A percentile compares a stretch with the other conserved stretches of the same genome.
These are phyloP conservation scores for Eupithecia pulchellata DNA, from an alignment of 2,888 invertebrate genomes.

Conservation along the genomic window DNA sequence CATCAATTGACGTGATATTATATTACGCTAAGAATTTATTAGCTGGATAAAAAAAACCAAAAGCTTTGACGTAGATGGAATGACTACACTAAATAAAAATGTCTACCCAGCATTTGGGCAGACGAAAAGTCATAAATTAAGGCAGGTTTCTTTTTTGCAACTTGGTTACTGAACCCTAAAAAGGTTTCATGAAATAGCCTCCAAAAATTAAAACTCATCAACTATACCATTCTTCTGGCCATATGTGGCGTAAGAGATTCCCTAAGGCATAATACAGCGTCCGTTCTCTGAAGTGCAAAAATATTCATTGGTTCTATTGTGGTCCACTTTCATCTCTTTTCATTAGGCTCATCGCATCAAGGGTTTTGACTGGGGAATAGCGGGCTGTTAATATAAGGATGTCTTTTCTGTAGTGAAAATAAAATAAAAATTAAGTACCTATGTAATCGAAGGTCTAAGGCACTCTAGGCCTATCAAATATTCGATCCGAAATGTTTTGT, in stretches of 20 bases:
- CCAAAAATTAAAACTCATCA: slow-evolving; percentile 12
- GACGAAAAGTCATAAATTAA: not conserved
- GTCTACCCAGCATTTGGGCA: not conserved
- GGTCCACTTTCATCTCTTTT: slow-evolving; percentile 44
- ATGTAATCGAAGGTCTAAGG: not conserved
- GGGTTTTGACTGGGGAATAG: slow-evolving; percentile 29
- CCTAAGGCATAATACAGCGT: slow-evolving; percentile 15
- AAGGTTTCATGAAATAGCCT: not conserved
- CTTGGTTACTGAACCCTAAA: not conserved
- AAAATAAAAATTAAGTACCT: not conserved
- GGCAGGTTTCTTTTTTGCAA: not conserved
- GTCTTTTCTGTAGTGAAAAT: not conserved
- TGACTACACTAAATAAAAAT: not conserved
- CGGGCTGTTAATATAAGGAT: slow-evolving; percentile 24
- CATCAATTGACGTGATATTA: too few relatives aligned
- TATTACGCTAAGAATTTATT: too few relatives aligned
- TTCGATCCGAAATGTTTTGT: too few relatives aligned
- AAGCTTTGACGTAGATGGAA: not conserved
- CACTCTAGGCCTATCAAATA: not conserved
- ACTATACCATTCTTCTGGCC: slow-evolving; percentile 8
- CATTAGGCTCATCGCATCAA: slow-evolving; percentile 38
- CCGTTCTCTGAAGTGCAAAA: slow-evolving; percentile 37
- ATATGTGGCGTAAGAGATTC: slow-evolving; percentile 36
- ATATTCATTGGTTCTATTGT: slow-evolving; percentile 45
- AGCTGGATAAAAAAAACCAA: not conserved